phyloP scores from a whole-genome alignment of 2,888 invertebrate species.

The Papilio gigon region DNA sequence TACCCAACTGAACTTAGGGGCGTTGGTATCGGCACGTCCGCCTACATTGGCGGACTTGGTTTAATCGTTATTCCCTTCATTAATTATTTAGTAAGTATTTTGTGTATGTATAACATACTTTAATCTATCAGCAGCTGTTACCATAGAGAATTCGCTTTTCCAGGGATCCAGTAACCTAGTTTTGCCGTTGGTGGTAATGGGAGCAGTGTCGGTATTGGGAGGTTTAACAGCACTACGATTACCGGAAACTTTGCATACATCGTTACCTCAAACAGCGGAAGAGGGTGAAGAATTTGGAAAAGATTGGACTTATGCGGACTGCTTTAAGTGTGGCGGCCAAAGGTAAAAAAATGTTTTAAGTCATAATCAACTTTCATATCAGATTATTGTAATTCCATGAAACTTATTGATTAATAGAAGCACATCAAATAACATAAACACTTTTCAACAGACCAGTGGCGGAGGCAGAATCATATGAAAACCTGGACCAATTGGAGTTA shows the following conservation, averaged over 20 bases:
- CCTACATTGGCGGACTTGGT: slow-evolving; percentile 94
- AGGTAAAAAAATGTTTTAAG: slow-evolving; percentile 74
- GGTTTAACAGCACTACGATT: slow-evolving; percentile 90
- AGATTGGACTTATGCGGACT: slow-evolving; percentile 89
- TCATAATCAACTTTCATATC: neutral
- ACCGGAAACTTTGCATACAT: slow-evolving; percentile 92
- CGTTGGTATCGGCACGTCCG: slow-evolving; percentile 94
- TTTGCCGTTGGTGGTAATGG: slow-evolving; percentile 92
- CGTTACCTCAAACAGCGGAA: slow-evolving; percentile 92
- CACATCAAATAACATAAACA: slow-evolving; percentile 7
- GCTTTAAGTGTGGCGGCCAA: slow-evolving; percentile 86
- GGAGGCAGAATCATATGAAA: slow-evolving; percentile 86
- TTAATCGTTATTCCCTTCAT: slow-evolving; percentile 95
- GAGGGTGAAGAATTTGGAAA: slow-evolving; percentile 95
- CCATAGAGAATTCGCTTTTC: slow-evolving; percentile 31
- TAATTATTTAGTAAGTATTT: slow-evolving; percentile 89
- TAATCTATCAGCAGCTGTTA: neutral
- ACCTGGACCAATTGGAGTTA: slow-evolving; percentile 84
- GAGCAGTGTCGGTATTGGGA: slow-evolving; percentile 90
- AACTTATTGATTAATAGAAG: too few species aligned
- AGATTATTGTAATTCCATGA: too few species aligned
- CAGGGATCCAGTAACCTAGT: slow-evolving; percentile 93
- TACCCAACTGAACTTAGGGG: slow-evolving; percentile 95
- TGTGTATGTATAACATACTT: neutral
- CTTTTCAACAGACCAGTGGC: slow-evolving; percentile 77